Percentiles rank a stretch among this genome's conserved stretches.
phyloP scores from a whole-genome alignment of 2,797 vertebrate genomes.

The Rhynchonycteris naso region DNA sequence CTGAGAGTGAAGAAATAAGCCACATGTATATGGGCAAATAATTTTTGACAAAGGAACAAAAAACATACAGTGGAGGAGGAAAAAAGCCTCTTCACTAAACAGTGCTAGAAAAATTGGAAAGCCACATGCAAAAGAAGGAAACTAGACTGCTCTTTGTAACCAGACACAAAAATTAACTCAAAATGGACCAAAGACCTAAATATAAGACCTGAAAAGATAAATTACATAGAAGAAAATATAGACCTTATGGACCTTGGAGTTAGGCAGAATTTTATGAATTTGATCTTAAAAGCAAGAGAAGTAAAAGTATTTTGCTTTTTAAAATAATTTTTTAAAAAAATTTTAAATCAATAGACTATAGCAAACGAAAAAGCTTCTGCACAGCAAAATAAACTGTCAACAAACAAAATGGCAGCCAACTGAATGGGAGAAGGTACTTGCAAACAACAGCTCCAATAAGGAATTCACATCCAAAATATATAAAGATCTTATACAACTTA shows the following conservation, averaged over 20 bases:
- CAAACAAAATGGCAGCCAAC: neutral
- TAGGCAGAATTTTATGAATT: neutral
- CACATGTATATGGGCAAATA: neutral
- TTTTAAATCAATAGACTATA: neutral
- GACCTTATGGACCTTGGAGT: neutral
- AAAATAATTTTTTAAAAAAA: too few relatives aligned
- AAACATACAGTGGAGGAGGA: neutral
- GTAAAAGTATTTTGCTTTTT: neutral
- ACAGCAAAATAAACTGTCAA: neutral
- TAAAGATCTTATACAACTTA: neutral
- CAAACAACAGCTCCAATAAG: neutral
- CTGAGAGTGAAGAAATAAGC: neutral
- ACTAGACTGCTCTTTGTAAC: neutral
- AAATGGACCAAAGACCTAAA: neutral
- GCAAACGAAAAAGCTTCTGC: neutral
- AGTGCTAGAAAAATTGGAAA: neutral
- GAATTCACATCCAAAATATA: neutral
- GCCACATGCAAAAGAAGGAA: neutral
- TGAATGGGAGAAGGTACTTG: neutral
- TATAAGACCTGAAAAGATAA: neutral
- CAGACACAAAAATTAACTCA: neutral
- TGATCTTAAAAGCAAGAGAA: neutral
- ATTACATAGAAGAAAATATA: neutral
- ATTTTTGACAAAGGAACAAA: neutral
- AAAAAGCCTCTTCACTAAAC: neutral